Evolutionary conservation across 1,140 invertebrate genomes (phyloP).

Genomic region (Medauroidea extradentata): DNA sequence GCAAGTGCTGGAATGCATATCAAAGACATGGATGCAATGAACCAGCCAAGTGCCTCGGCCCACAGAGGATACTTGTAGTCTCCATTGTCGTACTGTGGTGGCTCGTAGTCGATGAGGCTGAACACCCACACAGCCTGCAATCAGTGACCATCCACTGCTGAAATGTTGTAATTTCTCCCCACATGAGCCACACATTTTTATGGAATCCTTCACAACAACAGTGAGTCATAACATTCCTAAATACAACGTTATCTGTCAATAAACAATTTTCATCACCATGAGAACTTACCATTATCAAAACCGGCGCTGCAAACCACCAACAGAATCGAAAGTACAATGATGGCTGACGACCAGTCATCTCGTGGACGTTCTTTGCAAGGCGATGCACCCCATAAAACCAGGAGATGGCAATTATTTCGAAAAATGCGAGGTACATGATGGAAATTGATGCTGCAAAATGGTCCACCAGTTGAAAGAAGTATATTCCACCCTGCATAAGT

Average conservation of each 20-base stretch:
- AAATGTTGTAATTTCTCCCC: not conserved
- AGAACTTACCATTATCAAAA: slow-evolving; percentile 68
- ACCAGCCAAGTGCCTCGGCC: slow-evolving; percentile 84
- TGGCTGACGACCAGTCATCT: slow-evolving; percentile 80
- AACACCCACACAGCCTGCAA: slow-evolving; percentile 77
- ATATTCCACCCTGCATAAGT: slow-evolving; percentile 73
- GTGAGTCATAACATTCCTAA: not conserved
- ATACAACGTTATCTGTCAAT: not conserved
- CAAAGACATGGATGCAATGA: slow-evolving; percentile 73
- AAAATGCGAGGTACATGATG: slow-evolving; percentile 87
- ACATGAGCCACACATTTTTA: not conserved
- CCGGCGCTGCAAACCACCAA: slow-evolving; percentile 76
- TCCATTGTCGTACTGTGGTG: slow-evolving; percentile 72
- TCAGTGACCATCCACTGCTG: not conserved
- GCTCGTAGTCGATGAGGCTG: slow-evolving; percentile 79
- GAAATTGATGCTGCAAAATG: slow-evolving; percentile 88
- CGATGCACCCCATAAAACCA: slow-evolving; percentile 88
- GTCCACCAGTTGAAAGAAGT: slow-evolving; percentile 88
- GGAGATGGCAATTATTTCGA: slow-evolving; percentile 83
- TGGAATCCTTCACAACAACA: not conserved
- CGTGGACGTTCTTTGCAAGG: slow-evolving; percentile 73
- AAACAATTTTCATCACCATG: not conserved
- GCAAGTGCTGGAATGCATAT: slow-evolving; percentile 83
- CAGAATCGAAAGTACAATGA: slow-evolving; percentile 78
- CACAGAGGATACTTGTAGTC: slow-evolving; percentile 75